Conservation (phyloP, 2,113 vertebrate species). For the Mormyrus iriodes region DNA sequence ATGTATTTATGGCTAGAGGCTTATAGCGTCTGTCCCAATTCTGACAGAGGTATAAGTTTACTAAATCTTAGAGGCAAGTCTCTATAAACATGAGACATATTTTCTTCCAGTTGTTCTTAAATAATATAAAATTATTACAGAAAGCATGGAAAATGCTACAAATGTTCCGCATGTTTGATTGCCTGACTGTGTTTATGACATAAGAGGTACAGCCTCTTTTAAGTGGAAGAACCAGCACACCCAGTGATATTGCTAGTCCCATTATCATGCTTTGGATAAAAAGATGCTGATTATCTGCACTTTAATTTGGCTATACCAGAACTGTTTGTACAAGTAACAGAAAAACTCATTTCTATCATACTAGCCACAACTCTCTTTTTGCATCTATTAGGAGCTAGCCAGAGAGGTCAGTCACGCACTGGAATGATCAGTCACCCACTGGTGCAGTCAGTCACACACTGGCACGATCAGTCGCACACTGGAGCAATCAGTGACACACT, state of each 20-base stretch:
- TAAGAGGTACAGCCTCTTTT: neutral
- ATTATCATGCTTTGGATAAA: neutral
- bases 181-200: neutral
- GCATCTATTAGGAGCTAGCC: neutral
- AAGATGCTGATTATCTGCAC: neutral
- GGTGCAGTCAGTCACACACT: no score
- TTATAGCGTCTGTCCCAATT: neutral
- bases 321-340: neutral
- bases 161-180: neutral
- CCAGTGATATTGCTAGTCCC: neutral
- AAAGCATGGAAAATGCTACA: neutral
- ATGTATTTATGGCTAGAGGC: neutral
- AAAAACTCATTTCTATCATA: neutral
- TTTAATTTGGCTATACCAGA: neutral
- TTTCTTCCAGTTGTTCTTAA: neutral
- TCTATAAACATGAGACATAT: neutral
- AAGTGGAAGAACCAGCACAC: neutral
- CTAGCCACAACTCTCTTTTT: neutral
- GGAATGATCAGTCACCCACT: neutral
- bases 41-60: neutral
- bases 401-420: neutral
- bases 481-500: no score
- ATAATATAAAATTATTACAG: neutral
- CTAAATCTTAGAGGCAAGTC: neutral
- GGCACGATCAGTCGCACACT: no score